Base-by-base conservation (phyloP, 2,113 vertebrate genomes). In the Pelvicachromis taeniatus region DNA sequence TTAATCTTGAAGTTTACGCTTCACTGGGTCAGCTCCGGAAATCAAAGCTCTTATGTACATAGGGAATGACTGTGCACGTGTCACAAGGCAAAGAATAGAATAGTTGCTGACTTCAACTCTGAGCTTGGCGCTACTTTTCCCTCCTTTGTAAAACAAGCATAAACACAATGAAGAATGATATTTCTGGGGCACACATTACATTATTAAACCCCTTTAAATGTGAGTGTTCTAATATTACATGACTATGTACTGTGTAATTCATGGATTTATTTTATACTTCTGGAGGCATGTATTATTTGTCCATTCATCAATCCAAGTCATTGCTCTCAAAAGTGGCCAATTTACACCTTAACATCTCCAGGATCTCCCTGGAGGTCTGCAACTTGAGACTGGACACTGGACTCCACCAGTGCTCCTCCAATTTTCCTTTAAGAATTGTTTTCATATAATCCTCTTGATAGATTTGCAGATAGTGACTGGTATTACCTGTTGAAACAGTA, bases 1-100 rank as follows among this genome's bases (percentile, higher is more conserved):
- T 40, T 70, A 82, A 65, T 31, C 35, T 26, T 56, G 56, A 86
- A 82, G 35, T 78, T 80, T 86, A 91, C 12, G 29, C 88, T 82
- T 80, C 9, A 6, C 29, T 84, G 42, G 80, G 77, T 82, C n/a
- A 23, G 13, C 70, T 78, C 58, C 17, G 17, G 19, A 61, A 83
- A 55, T 45, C 70, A 23, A 35, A 82, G 84, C 52, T 81, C 31
- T 78, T 19, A 68, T 77, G 10, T 29, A 85, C 11, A 84, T 80
- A 90, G 70, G 56, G 35, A 77, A 9, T 75, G 12, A 55, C 82
- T 88, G 86, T 85, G 54, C 17, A 45, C 4, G 19, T 59, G 58
- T 65, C 31, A 63, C 61, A 81, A 85, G 56, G 16, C 35, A 31
- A 42, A 78, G 17, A 82, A 58, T 23, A 21, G 33, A 42, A 53